phyloP scores from a whole-genome alignment of 2,888 invertebrate genomes.

The Teleogryllus oceanicus region DNA sequence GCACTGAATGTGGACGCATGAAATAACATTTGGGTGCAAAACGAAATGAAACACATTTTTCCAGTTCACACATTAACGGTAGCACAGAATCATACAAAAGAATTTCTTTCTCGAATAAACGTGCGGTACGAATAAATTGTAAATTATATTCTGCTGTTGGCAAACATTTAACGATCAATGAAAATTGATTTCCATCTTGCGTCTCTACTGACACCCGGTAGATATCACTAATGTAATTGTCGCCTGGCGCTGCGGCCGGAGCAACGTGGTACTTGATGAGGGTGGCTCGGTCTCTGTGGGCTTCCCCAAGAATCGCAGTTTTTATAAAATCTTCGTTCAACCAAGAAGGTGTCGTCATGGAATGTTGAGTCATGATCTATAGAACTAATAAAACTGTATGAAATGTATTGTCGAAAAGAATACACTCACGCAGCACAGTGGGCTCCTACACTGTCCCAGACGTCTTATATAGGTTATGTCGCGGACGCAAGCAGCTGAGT shows the following conservation, averaged over 20 bases:
- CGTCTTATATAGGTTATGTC: neutral
- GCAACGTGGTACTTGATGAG: slow-evolving; percentile 21
- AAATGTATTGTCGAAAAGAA: slow-evolving; percentile 12
- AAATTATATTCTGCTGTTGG: slow-evolving; percentile 31
- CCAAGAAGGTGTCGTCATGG: slow-evolving; percentile 21
- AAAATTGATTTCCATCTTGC: slow-evolving; percentile 23
- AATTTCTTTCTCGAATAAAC: slow-evolving; percentile 31
- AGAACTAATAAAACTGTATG: slow-evolving; percentile 26
- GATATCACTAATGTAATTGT: slow-evolving; percentile 31
- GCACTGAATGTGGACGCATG: slow-evolving; percentile 23
- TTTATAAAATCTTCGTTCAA: slow-evolving; percentile 24
- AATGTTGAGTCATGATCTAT: neutral
- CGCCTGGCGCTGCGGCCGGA: slow-evolving; percentile 28
- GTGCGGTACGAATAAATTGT: slow-evolving; percentile 27
- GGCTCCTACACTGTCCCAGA: neutral
- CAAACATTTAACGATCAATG: slow-evolving; percentile 28
- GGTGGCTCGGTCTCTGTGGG: slow-evolving; percentile 20
- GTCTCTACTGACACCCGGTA: slow-evolving; percentile 25
- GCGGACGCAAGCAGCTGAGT: too few relatives aligned
- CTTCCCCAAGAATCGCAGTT: neutral
- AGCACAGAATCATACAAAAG: slow-evolving; percentile 24
- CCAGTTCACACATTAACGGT: slow-evolving; percentile 21
- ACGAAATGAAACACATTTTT: neutral
- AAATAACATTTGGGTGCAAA: slow-evolving; percentile 27
- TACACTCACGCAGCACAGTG: neutral